phyloP scores from a whole-genome alignment of 2,797 vertebrate species.

The Acridotheres tristis region DNA sequence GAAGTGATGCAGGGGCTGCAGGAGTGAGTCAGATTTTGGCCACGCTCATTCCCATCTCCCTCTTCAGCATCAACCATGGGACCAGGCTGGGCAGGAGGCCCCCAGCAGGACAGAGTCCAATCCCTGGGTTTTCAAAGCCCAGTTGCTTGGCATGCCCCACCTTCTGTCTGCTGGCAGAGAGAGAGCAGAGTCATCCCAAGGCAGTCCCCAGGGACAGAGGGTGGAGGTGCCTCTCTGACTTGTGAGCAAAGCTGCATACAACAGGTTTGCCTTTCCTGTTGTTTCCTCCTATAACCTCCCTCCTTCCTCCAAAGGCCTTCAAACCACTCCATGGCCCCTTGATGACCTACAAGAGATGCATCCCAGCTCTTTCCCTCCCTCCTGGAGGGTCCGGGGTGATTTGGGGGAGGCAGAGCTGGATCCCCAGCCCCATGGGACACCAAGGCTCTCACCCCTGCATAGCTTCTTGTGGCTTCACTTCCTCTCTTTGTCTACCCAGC shows the following conservation, averaged over 20 bases:
- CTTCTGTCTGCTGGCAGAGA: neutral
- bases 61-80: neutral
- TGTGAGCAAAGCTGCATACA: neutral
- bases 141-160: accelerated
- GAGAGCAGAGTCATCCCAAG: neutral
- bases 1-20: neutral
- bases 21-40: neutral
- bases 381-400: neutral
- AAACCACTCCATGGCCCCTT: neutral
- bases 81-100: neutral
- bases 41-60: accelerated
- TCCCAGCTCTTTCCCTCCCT: neutral
- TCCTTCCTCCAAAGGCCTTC: neutral
- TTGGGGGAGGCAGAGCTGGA: neutral
- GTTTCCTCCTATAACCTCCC: neutral
- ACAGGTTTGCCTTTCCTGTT: accelerated
- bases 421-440: no score
- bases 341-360: neutral
- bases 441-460: neutral
- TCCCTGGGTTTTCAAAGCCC: neutral
- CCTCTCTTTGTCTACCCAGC: neutral
- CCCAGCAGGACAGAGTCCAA: neutral
- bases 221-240: neutral
- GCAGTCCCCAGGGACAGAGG: neutral
- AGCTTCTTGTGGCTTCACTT: neutral